Evolutionary conservation across 2,113 vertebrate species (phyloP).

Genomic region (Poecilia latipinna): DNA sequence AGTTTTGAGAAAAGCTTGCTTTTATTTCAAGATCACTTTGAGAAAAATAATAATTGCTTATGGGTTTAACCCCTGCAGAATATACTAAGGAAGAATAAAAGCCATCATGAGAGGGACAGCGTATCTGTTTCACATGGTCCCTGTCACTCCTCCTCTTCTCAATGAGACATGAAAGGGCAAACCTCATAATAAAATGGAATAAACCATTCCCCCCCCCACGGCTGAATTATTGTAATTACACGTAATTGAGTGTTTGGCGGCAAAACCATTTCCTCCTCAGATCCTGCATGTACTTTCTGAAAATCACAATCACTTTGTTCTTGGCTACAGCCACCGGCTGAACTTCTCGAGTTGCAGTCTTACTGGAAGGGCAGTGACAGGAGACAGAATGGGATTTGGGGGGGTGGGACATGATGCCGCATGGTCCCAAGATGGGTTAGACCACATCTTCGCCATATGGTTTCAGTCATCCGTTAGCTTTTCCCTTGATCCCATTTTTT

Average conservation of each 20-base stretch:
- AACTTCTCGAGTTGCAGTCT: conserved; percentile 78
- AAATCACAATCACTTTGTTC: conserved; percentile 77
- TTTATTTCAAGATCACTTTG: conserved; percentile 22
- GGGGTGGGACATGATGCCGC: conserved; percentile 30
- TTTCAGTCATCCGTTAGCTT: conserved; percentile 64
- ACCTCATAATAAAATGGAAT: conserved; percentile 79
- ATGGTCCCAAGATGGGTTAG: conserved; percentile 72
- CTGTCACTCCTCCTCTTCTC: conserved; percentile 28
- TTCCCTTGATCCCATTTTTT: conserved; percentile 33
- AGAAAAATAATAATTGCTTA: conserved; percentile 62
- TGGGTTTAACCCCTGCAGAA: conserved; percentile 57
- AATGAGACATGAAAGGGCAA: conserved; percentile 70
- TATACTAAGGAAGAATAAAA: conserved; percentile 68
- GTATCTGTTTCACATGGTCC: conserved; percentile 74
- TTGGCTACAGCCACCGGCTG: conserved; percentile 67
- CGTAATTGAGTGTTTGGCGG: conserved; percentile 79
- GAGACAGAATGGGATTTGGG: conserved; percentile 64
- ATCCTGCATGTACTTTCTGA: conserved; percentile 67
- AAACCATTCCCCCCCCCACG: conserved; percentile 72
- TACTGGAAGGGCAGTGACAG: conserved; percentile 63
- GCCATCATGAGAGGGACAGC: conserved; percentile 47
- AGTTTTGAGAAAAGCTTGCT: conserved; percentile 1
- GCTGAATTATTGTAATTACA: conserved; percentile 80
- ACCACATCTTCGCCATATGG: conserved; percentile 68
- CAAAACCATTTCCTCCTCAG: conserved; percentile 78